Conservation (phyloP, 2,797 vertebrate species). For the Rhincodon typus region DNA sequence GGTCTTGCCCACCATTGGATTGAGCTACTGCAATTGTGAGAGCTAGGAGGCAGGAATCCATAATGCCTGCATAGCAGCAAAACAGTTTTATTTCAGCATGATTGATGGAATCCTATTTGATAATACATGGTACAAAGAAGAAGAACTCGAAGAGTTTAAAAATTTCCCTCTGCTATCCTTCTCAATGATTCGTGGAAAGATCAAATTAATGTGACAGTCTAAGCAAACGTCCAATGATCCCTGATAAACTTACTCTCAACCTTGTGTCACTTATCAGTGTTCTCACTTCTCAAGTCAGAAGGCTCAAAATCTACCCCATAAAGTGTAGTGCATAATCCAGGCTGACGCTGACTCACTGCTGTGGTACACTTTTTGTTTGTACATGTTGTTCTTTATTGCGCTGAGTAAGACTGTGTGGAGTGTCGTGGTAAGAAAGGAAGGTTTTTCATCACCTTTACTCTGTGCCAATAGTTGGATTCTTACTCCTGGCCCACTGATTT, state of each 20-base stretch:
- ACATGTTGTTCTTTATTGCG: background rate
- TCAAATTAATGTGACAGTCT: background rate
- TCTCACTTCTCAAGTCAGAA: background rate
- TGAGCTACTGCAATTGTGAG: background rate
- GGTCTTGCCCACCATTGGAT: background rate
- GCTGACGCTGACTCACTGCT: background rate
- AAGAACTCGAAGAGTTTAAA: background rate
- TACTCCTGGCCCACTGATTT: background rate
- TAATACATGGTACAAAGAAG: background rate
- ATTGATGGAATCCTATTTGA: background rate
- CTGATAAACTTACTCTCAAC: background rate
- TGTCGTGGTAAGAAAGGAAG: background rate
- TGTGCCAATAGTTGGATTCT: background rate
- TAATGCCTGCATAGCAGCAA: background rate
- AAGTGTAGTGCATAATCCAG: background rate
- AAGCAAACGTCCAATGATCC: background rate
- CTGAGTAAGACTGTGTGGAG: background rate
- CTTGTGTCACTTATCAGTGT: background rate
- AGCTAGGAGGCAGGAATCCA: background rate
- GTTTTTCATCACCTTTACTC: background rate
- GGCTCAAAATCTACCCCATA: background rate
- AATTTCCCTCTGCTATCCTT: background rate
- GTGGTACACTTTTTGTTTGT: background rate
- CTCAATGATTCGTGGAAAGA: background rate
- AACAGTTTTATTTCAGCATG: background rate